Conservation (phyloP, 2,888 invertebrate genomes). For the Orthonevra nobilis region DNA sequence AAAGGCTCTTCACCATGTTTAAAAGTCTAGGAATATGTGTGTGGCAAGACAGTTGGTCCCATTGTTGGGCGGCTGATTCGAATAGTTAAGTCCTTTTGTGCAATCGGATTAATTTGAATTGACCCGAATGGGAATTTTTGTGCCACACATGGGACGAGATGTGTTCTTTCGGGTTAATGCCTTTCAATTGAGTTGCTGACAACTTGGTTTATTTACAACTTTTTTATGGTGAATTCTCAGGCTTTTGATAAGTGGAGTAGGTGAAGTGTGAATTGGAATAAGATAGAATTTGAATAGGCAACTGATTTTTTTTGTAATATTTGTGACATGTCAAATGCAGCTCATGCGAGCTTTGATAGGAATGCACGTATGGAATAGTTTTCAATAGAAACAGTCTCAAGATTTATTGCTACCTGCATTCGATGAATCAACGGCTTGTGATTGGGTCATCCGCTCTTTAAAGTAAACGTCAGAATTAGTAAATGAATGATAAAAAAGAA, state of each 20-base stretch:
- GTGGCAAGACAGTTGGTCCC: conserved; percentile 12
- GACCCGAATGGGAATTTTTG: conserved; percentile 43
- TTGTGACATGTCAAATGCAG: neutral
- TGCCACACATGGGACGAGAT: neutral
- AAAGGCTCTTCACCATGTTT: conserved; percentile 3
- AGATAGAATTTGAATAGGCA: no score
- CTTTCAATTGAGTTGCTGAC: conserved; percentile 32
- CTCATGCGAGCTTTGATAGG: no score
- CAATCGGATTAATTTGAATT: conserved; percentile 56
- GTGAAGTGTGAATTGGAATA: neutral
- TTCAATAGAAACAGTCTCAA: no score
- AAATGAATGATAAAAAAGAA: no score
- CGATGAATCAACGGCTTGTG: no score
- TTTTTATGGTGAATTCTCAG: neutral
- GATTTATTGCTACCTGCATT: no score
- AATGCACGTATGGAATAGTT: no score
- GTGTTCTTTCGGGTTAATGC: conserved; percentile 52
- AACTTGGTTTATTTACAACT: conserved; percentile 32
- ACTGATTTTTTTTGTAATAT: neutral
- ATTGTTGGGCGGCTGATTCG: conserved; percentile 25
- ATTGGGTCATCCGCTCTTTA: no score
- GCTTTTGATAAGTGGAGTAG: conserved; percentile 16
- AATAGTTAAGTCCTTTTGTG: conserved; percentile 20
- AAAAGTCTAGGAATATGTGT: neutral
- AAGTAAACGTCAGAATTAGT: no score